Percentiles rank a stretch among this genome's conserved stretches.
phyloP scores from a whole-genome alignment of 2,797 vertebrate genomes.

The Epinephelus awoara region DNA sequence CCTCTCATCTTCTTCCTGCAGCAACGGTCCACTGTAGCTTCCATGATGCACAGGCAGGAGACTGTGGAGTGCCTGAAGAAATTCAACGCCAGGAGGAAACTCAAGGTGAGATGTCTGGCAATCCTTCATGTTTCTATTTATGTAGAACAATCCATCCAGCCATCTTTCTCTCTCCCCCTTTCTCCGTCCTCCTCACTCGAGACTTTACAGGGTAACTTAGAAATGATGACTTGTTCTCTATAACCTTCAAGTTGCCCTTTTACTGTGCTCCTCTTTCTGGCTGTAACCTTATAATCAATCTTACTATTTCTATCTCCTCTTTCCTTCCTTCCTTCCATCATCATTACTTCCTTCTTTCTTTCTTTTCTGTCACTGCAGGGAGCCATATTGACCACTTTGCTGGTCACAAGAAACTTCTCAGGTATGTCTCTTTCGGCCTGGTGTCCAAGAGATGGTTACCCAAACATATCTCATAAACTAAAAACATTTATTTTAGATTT shows the following conservation, averaged over 20 bases:
- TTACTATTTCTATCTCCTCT: slow-evolving; percentile 54
- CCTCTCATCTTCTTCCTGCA: slow-evolving; percentile 66
- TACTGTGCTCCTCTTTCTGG: slow-evolving; percentile 49
- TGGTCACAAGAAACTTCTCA: slow-evolving; percentile 99
- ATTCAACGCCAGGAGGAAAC: slow-evolving; percentile 98
- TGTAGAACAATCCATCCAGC: slow-evolving; percentile 43
- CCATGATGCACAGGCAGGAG: slow-evolving; percentile 99
- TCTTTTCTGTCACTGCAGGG: slow-evolving; percentile 87
- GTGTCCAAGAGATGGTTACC: slow-evolving; percentile 22
- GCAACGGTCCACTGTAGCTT: slow-evolving; percentile 99
- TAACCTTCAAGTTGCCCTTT: slow-evolving; percentile 55
- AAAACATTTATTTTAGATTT: slow-evolving; percentile 12
- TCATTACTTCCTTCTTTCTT: slow-evolving; percentile 54
- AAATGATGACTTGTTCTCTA: slow-evolving; percentile 48
- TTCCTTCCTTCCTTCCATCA: slow-evolving; percentile 33
- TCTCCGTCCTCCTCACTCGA: slow-evolving; percentile 23
- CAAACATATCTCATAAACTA: slow-evolving; percentile 19
- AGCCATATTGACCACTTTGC: slow-evolving; percentile 98
- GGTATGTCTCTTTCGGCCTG: slow-evolving; percentile 87
- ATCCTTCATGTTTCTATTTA: slow-evolving; percentile 52
- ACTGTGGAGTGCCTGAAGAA: slow-evolving; percentile 99
- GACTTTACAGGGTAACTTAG: slow-evolving; percentile 33
- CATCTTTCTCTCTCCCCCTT: neutral
- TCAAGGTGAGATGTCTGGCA: slow-evolving; percentile 89
- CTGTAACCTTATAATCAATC: slow-evolving; percentile 60